Evolutionary conservation across 2,113 vertebrate species (phyloP).

Genomic region (Rhineura floridana): DNA sequence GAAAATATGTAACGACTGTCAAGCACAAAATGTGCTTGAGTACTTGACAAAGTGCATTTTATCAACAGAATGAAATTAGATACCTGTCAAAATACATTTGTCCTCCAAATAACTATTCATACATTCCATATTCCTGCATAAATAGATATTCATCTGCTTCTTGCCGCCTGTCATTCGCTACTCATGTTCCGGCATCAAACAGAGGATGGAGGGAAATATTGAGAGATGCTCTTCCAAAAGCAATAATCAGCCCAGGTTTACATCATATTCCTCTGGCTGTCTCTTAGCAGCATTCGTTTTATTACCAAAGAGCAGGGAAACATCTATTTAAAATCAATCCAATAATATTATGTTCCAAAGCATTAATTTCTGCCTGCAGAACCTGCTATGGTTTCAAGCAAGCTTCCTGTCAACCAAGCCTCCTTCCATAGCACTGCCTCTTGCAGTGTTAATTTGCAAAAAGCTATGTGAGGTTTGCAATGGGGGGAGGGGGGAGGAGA

Average conservation of each 20-base stretch:
- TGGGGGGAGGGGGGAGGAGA: fast-evolving
- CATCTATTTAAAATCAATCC: slow-evolving; percentile 72
- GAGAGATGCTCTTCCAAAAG: slow-evolving; percentile 63
- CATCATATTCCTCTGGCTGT: slow-evolving; percentile 60
- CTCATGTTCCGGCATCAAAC: slow-evolving; percentile 40
- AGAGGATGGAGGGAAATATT: slow-evolving; percentile 64
- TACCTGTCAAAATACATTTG: slow-evolving; percentile 79
- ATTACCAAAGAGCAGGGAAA: slow-evolving; percentile 62
- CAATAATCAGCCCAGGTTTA: slow-evolving; percentile 58
- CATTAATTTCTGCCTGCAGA: slow-evolving; percentile 51
- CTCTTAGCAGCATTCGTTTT: slow-evolving; percentile 53
- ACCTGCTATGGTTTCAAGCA: background rate
- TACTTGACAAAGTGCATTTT: slow-evolving; percentile 69
- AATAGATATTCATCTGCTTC: slow-evolving; percentile 71
- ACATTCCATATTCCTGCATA: slow-evolving; percentile 72
- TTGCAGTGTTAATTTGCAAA: background rate
- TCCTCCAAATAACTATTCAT: slow-evolving; percentile 74
- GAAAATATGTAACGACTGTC: slow-evolving; percentile 24
- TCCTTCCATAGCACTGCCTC: background rate
- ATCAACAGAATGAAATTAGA: slow-evolving; percentile 75
- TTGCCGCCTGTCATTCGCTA: slow-evolving; percentile 63
- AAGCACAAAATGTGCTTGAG: slow-evolving; percentile 56
- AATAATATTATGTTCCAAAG: slow-evolving; percentile 57
- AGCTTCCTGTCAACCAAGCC: background rate
- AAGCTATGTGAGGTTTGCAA: background rate